A percentile compares a stretch with the other conserved stretches of the same genome.
phyloP scores from a whole-genome alignment of 1,140 invertebrate genomes.

The Metopolophium dirhodum region DNA sequence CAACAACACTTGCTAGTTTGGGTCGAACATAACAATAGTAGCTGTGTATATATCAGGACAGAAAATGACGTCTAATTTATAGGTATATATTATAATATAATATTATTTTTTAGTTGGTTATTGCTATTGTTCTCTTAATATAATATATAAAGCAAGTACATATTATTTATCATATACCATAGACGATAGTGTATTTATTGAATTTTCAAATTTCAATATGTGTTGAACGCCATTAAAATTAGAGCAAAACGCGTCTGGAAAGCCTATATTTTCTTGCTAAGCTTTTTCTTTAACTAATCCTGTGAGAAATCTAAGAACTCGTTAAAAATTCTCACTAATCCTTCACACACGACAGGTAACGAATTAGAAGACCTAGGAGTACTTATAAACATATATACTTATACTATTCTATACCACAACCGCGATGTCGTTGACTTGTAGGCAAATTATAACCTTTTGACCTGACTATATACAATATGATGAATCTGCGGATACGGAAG shows the following conservation, averaged over 20 bases:
- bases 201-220: neutral
- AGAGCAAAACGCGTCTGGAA: neutral
- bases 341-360: constrained; percentile 27
- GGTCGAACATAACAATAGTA: neutral
- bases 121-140: neutral
- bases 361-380: constrained; percentile 42
- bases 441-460: constrained; percentile 5
- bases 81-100: neutral
- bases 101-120: neutral
- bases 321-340: constrained; percentile 25
- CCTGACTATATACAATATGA: neutral
- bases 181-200: neutral
- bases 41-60: neutral
- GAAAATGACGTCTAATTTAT: neutral
- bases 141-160: neutral
- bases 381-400: neutral
- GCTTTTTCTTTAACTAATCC: constrained; percentile 13
- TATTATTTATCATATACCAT: neutral
- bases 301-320: constrained; percentile 20
- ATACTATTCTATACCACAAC: neutral
- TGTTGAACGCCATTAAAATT: neutral
- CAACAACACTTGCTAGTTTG: neutral
- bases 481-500: neutral
- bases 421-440: neutral
- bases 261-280: neutral